Conservation (phyloP, 2,888 invertebrate genomes). For the Phasia obesa region DNA sequence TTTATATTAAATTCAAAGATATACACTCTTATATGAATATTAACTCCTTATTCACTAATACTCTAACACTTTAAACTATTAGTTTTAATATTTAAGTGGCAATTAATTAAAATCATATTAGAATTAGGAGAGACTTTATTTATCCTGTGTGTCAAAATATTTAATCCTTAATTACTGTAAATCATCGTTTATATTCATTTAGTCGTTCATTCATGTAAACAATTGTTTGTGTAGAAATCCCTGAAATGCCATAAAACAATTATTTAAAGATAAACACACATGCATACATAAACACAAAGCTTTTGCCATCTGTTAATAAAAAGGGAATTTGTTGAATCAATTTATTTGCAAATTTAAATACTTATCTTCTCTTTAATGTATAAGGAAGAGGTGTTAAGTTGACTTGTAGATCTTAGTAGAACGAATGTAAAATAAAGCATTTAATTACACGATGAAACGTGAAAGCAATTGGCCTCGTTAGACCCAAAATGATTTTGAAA, state of each 20-base stretch:
- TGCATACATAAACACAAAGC: background rate
- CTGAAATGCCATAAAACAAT: background rate
- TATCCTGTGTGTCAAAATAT: background rate
- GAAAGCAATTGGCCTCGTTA: slow-evolving; percentile 29
- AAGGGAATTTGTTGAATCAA: too few relatives aligned
- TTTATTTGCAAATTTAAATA: too few relatives aligned
- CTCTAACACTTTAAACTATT: background rate
- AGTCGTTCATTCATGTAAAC: background rate
- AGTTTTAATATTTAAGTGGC: background rate
- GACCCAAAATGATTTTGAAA: background rate
- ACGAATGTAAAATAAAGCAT: slow-evolving; percentile 34
- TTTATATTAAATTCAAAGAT: too few relatives aligned
- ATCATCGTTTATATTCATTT: slow-evolving; percentile 1
- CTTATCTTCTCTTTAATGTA: too few relatives aligned
- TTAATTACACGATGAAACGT: slow-evolving; percentile 10
- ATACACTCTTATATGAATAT: too few relatives aligned
- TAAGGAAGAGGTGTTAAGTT: too few relatives aligned
- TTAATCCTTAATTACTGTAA: slow-evolving; percentile 19
- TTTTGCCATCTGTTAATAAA: too few relatives aligned
- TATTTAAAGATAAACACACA: background rate
- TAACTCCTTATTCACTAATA: background rate
- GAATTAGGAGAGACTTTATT: background rate
- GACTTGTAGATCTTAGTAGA: too few relatives aligned
- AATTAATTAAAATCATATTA: background rate
- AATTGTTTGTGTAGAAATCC: slow-evolving; percentile 10